These are phyloP conservation scores for Trissonchulus latispiculum DNA, from an alignment of 2,888 invertebrate genomes.

Conservation along the genomic window DNA sequence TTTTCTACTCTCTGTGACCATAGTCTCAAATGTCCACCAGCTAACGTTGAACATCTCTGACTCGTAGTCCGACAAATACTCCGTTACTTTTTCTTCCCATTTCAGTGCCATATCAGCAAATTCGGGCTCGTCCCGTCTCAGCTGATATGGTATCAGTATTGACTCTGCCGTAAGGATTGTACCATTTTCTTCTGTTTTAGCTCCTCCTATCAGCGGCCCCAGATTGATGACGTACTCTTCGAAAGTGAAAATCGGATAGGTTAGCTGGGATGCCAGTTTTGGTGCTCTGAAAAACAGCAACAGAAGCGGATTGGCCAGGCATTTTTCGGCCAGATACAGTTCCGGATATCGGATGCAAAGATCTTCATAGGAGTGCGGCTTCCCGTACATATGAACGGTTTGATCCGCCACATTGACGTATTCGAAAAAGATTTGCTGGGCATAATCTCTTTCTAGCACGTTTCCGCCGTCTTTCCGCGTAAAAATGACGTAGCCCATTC, in stretches of 20 bases:
- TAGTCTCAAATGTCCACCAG: slow-evolving; percentile 43
- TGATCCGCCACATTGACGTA: not conserved
- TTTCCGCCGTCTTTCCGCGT: not conserved
- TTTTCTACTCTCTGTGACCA: slow-evolving; percentile 37
- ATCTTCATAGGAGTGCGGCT: not conserved
- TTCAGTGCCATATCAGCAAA: slow-evolving; percentile 38
- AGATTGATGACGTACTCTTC: slow-evolving; percentile 27
- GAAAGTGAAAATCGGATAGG: not conserved
- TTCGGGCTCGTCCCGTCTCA: slow-evolving; percentile 34
- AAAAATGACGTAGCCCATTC: slow-evolving; percentile 1
- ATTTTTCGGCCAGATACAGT: not conserved
- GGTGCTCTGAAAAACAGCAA: not conserved
- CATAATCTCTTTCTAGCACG: not conserved
- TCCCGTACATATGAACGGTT: not conserved
- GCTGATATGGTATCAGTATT: slow-evolving; percentile 39
- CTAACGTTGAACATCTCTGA: slow-evolving; percentile 22
- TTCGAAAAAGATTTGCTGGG: not conserved
- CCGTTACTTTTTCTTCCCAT: slow-evolving; percentile 38
- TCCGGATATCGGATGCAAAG: not conserved
- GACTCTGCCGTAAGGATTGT: slow-evolving; percentile 33
- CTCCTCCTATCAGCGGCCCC: slow-evolving; percentile 35
- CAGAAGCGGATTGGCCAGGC: not conserved
- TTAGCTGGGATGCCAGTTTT: not conserved
- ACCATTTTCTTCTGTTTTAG: not conserved
- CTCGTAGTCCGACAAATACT: slow-evolving; percentile 4